A percentile compares a stretch with the other conserved stretches of the same genome.
phyloP scores from a whole-genome alignment of 2,113 vertebrate species.

The Agelaius phoeniceus region DNA sequence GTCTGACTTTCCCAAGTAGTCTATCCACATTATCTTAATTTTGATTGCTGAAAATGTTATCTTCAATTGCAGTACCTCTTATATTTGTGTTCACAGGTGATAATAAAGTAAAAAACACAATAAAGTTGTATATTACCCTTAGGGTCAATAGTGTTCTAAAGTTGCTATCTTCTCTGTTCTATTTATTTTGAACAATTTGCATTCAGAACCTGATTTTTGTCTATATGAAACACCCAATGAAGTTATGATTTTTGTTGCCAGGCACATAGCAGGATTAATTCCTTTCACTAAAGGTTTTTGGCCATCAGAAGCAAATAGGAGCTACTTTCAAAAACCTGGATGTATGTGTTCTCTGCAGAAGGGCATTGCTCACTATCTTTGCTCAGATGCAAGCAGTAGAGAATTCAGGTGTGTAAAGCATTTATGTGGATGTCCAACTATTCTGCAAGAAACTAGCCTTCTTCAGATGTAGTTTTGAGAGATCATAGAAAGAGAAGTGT shows the following conservation, averaged over 20 bases:
- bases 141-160: background rate
- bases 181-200: background rate
- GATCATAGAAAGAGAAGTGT: background rate
- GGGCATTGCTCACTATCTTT: fast-evolving
- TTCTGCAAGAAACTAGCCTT: background rate
- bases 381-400: background rate
- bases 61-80: background rate
- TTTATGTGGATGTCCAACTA: background rate
- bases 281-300: background rate
- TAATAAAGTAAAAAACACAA: background rate
- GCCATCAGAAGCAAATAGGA: background rate
- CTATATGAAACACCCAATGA: background rate
- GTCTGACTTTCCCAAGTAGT: background rate
- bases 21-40: background rate
- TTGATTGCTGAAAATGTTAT: background rate
- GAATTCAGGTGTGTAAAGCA: background rate
- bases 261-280: background rate
- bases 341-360: background rate
- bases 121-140: background rate
- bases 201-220: background rate
- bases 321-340: background rate
- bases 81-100: background rate
- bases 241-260: background rate
- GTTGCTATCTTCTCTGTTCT: background rate
- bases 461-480: background rate